These are phyloP conservation scores for Morinoia aosen DNA, from an alignment of 2,888 invertebrate genomes.

Conservation along the genomic window DNA sequence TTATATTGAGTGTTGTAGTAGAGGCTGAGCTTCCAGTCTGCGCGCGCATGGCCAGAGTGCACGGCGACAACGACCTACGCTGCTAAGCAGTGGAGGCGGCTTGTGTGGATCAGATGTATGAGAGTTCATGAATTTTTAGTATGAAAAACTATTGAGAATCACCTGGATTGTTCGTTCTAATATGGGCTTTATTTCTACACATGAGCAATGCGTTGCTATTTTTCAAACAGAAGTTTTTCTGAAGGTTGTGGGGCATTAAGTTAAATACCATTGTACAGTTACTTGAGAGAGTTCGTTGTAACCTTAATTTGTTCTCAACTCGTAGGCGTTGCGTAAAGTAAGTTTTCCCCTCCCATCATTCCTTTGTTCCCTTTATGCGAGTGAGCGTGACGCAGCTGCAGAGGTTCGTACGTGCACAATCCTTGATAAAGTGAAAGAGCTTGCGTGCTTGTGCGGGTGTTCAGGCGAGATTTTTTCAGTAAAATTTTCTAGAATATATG, in stretches of 20 bases:
- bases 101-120: neutral
- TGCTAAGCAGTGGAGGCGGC: neutral
- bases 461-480: slow-evolving; percentile 39
- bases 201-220: neutral
- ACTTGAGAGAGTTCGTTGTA: neutral
- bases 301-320: neutral
- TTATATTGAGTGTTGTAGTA: neutral
- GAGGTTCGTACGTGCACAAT: neutral
- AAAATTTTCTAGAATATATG: slow-evolving; percentile 8
- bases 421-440: neutral
- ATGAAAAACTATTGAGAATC: neutral
- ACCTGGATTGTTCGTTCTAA: neutral
- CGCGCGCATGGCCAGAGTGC: neutral
- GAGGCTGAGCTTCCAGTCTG: neutral
- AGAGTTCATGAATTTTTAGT: neutral
- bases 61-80: neutral
- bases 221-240: neutral
- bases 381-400: neutral
- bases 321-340: neutral
- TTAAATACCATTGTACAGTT: slow-evolving; percentile 20
- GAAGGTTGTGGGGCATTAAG: slow-evolving; percentile 45
- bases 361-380: neutral
- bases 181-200: slow-evolving; percentile 19
- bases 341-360: neutral
- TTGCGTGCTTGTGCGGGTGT: slow-evolving; percentile 24